phyloP scores from a whole-genome alignment of 2,113 vertebrate genomes.

The Daboia siamensis region DNA sequence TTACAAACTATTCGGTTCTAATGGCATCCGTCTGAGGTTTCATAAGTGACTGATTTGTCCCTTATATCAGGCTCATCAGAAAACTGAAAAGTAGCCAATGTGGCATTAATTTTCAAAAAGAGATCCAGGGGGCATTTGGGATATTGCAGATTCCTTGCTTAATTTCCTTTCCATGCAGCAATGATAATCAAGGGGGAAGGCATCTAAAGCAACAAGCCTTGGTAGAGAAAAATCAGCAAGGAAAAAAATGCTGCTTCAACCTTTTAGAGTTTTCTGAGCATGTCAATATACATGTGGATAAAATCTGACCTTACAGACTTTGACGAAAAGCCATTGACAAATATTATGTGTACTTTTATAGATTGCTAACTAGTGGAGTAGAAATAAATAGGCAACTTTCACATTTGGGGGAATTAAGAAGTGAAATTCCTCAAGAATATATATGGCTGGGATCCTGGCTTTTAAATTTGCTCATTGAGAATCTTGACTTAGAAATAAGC shows the following conservation, averaged over 20 bases:
- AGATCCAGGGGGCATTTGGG: no score
- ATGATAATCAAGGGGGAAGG: no score
- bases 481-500: background rate
- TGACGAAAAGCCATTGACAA: background rate
- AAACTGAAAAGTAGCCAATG: no score
- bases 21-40: no score
- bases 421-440: background rate
- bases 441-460: background rate
- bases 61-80: no score
- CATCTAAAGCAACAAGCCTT: no score
- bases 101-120: no score
- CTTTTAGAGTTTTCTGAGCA: background rate
- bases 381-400: background rate
- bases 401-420: background rate
- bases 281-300: background rate
- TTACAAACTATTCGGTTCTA: no score
- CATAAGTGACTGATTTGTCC: no score
- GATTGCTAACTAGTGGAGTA: background rate
- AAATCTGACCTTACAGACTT: background rate
- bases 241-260: background rate
- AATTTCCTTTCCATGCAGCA: no score
- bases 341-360: background rate
- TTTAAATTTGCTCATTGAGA: background rate
- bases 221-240: no score
- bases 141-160: no score